Evolutionary conservation across 2,888 invertebrate genomes (phyloP).

Genomic region (Escarpia spicata): DNA sequence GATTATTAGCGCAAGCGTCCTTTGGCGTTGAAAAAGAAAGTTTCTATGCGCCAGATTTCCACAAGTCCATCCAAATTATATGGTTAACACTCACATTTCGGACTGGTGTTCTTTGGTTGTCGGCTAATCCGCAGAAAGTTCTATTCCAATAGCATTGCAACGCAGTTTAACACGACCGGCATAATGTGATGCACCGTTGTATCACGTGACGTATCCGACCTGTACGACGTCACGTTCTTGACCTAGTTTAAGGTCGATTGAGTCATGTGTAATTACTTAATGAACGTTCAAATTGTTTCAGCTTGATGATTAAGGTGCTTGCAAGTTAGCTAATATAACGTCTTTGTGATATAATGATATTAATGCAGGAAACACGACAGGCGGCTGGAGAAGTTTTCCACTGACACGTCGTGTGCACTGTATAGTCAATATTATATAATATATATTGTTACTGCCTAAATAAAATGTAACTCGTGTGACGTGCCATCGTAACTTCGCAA

Average conservation of each 20-base stretch:
- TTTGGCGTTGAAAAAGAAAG: neutral
- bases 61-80: neutral
- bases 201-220: slow-evolving; percentile 1
- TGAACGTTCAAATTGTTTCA: neutral
- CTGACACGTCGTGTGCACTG: neutral
- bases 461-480: neutral
- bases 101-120: neutral
- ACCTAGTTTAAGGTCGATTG: neutral
- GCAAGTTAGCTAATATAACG: neutral
- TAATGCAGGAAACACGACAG: neutral
- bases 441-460: neutral
- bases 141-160: neutral
- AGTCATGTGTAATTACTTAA: neutral
- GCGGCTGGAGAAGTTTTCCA: neutral
- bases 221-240: neutral
- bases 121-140: neutral
- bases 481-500: neutral
- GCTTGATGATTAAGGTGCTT: no score
- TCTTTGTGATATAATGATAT: neutral
- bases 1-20: neutral
- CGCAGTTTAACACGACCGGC: neutral
- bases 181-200: neutral
- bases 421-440: neutral
- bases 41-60: neutral
- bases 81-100: neutral